phyloP scores from a whole-genome alignment of 2,113 vertebrate species.

The Mohoua ochrocephala region DNA sequence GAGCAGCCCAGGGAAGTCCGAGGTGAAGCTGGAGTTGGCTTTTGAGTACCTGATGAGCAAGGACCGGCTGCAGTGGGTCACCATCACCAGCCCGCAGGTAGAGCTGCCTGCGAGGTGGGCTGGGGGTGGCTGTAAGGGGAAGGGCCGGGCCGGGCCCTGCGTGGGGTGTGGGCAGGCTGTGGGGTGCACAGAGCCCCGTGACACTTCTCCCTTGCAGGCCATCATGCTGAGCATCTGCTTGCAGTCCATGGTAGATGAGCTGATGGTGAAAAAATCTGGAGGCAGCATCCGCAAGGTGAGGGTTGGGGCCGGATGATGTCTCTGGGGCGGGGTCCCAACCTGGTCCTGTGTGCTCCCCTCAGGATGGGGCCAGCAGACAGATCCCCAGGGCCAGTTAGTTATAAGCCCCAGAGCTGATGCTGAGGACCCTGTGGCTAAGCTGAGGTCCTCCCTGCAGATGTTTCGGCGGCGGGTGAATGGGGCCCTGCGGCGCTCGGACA shows the following conservation, averaged over 20 bases:
- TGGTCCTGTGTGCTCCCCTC: not conserved
- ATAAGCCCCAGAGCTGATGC: not conserved
- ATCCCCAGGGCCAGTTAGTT: not conserved
- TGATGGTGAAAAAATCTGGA: conserved; percentile 98
- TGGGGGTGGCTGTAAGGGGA: not conserved
- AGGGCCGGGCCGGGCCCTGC: not conserved
- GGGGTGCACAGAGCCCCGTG: fast-evolving
- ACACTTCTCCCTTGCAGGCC: conserved; percentile 74
- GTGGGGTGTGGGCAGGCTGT: fast-evolving
- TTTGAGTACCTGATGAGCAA: conserved; percentile 99
- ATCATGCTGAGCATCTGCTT: conserved; percentile 99
- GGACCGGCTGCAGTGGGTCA: conserved; percentile 97
- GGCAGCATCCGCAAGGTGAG: conserved; percentile 96
- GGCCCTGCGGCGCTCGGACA: conserved; percentile 84
- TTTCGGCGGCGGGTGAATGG: conserved; percentile 84
- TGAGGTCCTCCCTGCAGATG: conserved; percentile 72
- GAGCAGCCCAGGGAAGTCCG: conserved; percentile 81
- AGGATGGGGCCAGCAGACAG: not conserved
- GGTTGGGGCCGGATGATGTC: not conserved
- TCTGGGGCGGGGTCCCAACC: not conserved
- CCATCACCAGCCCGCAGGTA: conserved; percentile 97
- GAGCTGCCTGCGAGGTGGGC: not conserved
- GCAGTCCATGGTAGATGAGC: conserved; percentile 97
- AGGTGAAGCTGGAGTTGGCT: conserved; percentile 94
- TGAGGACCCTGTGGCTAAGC: not conserved